phyloP scores from a whole-genome alignment of 2,888 invertebrate species.

The Drosophila pseudotalamancana region DNA sequence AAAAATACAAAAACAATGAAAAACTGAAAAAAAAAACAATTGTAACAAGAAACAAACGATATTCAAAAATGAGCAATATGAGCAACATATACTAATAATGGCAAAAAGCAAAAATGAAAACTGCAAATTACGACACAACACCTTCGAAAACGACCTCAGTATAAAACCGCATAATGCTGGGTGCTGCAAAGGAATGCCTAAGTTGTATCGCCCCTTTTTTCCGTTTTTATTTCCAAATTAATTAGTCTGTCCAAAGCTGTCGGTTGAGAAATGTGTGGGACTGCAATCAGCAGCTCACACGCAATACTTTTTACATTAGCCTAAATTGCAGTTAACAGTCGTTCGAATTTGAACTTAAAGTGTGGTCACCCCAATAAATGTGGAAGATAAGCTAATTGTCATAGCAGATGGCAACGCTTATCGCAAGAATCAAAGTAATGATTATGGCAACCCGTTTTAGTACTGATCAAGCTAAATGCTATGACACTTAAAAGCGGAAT shows the following conservation, averaged over 20 bases:
- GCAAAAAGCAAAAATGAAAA: constrained; percentile 72
- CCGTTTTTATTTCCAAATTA: constrained; percentile 3
- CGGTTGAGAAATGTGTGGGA: constrained; percentile 9
- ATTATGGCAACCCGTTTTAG: not conserved
- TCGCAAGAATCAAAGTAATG: not conserved
- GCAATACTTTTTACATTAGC: not conserved
- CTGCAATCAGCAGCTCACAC: constrained; percentile 1
- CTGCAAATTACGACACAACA: constrained; percentile 78
- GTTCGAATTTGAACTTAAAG: not conserved
- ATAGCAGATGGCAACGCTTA: not conserved
- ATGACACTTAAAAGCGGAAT: not conserved
- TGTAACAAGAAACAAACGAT: constrained; percentile 65
- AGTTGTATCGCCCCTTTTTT: constrained; percentile 78
- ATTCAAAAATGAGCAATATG: constrained; percentile 70
- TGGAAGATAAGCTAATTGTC: not conserved
- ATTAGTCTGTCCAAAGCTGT: not conserved
- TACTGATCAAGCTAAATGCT: not conserved
- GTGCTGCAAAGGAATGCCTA: constrained; percentile 74
- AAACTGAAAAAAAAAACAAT: constrained; percentile 39
- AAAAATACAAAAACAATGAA: constrained; percentile 10
- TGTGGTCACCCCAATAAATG: not conserved
- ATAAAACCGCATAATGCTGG: constrained; percentile 64
- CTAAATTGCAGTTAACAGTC: not conserved
- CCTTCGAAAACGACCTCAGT: constrained; percentile 79
- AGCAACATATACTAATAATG: constrained; percentile 69